Evolutionary conservation across 2,113 vertebrate genomes (phyloP), one percentile per base, ranked within the genome.

Genomic region (Hylia prasina): DNA sequence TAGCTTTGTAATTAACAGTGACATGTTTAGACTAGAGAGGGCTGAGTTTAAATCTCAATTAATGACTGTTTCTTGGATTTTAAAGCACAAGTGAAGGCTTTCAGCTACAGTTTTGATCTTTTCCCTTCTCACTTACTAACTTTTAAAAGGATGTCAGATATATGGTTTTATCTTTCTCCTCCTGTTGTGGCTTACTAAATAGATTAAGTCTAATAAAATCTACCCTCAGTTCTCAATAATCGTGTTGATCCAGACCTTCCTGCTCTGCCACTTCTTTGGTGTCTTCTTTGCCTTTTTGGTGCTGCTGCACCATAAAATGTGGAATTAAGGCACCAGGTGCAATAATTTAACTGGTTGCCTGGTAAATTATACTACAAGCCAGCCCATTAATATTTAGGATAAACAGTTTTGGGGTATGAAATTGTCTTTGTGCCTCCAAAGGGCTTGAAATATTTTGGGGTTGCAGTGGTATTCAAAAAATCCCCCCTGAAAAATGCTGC

Each of bases 1-100:
- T 94, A 94, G 94, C 91, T 95, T 91, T 96, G 90, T 96, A 94
- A 92, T 96, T 96, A 93, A 89, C 69, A 64, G 85, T 89, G 87
- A 79, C 94, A 95, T 88, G 90, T 90, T 93, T 91, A 94, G 42
- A 63, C 93, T 78, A 84, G 78, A 72, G 87, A 85, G 60, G 11
- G 48, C 42, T 53, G 91, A 71, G 78, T 95, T 94, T 87, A 93
- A 89, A 82, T 91, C 90, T 93, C 93, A 79, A 44, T 88, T 86
- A 87, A 88, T 93, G 88, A 93, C 73, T 85, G 45, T 83, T 93
- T 93, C 82, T 90, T 97, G 80, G 83, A 70, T 93, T 94, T 94
- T 96, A 89, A 73, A 90, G 73, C 72, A 53, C 58, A 80, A 90
- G 54, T 71, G 72, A 93, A 83, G 66, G 71, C 76, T 96, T 84